Percentiles rank a stretch among this genome's conserved stretches.
These are phyloP conservation scores for Bimastos eiseni DNA, from an alignment of 2,888 invertebrate genomes.

Conservation along the genomic window DNA sequence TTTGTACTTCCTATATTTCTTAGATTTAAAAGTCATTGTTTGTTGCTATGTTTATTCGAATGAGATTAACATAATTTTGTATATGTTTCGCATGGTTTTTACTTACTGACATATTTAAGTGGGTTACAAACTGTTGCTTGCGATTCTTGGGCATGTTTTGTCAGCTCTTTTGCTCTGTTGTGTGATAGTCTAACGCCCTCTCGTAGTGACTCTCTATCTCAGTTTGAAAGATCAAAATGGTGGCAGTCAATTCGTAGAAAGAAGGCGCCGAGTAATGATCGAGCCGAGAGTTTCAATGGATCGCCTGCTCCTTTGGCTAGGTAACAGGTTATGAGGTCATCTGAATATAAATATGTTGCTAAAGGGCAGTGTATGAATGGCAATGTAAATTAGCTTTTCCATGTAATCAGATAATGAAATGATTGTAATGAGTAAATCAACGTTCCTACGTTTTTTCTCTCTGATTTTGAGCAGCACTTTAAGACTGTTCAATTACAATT, in stretches of 20 bases:
- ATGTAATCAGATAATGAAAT: too few relatives aligned
- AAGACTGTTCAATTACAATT: too few relatives aligned
- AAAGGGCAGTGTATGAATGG: too few relatives aligned
- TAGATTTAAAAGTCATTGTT: background rate
- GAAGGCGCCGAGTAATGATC: background rate
- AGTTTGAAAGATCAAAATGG: conserved; percentile 3
- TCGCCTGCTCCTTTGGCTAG: background rate
- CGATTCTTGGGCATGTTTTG: background rate
- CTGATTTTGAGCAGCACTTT: too few relatives aligned
- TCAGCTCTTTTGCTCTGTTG: background rate
- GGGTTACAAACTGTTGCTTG: background rate
- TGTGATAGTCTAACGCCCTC: background rate
- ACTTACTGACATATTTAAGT: background rate
- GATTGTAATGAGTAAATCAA: too few relatives aligned
- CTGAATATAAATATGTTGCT: too few relatives aligned
- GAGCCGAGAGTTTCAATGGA: background rate
- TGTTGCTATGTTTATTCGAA: too few relatives aligned
- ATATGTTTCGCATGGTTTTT: background rate
- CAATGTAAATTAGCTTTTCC: too few relatives aligned
- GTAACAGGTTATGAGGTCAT: background rate
- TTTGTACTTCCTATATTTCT: too few relatives aligned
- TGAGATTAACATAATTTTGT: background rate
- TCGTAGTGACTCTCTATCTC: background rate
- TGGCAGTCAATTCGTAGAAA: conserved; percentile 23
- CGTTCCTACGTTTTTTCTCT: too few relatives aligned